Conservation (phyloP, 2,113 vertebrate species). For the Ciconia maguari region DNA sequence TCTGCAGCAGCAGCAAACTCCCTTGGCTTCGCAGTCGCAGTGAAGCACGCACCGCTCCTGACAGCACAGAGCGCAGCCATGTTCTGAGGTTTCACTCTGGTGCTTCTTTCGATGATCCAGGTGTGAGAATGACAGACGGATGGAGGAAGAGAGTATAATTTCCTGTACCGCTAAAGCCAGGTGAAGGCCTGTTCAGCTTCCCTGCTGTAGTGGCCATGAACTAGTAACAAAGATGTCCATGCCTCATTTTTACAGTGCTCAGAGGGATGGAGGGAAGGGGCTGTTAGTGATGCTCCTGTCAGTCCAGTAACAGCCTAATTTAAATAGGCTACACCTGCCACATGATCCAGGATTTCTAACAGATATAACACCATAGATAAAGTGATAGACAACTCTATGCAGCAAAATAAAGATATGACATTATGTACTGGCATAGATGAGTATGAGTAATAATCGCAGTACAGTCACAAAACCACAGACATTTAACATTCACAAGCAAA, state of each 20-base stretch:
- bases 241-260: neutral
- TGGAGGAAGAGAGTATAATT: neutral
- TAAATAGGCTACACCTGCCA: neutral
- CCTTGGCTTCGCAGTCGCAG: rapidly evolving
- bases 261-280: neutral
- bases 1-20: neutral
- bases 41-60: rapidly evolving
- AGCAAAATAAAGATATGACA: neutral
- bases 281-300: neutral
- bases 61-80: rapidly evolving
- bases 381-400: rapidly evolving
- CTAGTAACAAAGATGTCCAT: rapidly evolving
- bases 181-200: neutral
- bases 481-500: neutral
- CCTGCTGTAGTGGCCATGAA: rapidly evolving
- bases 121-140: rapidly evolving
- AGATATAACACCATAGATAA: too few species aligned
- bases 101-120: neutral
- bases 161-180: rapidly evolving
- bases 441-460: rapidly evolving
- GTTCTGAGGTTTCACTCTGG: neutral
- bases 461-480: rapidly evolving
- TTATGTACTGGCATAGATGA: neutral
- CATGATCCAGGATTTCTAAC: neutral
- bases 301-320: neutral